These are phyloP conservation scores for Corvus moneduloides DNA, from an alignment of 2,113 vertebrate genomes.

Conservation along the genomic window DNA sequence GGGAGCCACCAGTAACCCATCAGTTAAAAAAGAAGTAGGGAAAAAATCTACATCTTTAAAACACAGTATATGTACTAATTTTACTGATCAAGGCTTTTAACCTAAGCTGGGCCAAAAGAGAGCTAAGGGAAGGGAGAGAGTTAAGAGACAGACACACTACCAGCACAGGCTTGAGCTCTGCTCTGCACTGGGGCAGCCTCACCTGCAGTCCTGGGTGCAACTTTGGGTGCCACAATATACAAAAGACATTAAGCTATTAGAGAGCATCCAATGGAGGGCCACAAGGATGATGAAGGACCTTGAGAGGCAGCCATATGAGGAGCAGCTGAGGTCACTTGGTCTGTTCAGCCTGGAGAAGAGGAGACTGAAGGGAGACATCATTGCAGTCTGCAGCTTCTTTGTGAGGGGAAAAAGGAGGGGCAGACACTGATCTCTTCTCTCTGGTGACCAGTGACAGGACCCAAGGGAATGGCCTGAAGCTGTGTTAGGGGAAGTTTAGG, in stretches of 20 bases:
- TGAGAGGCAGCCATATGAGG: neutral
- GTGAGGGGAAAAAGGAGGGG: neutral
- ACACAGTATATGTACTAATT: neutral
- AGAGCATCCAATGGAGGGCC: accelerated
- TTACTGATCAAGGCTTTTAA: neutral
- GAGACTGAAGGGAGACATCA: neutral
- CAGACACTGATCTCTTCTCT: neutral
- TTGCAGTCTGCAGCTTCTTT: neutral
- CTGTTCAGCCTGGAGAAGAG: neutral
- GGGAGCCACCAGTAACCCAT: neutral
- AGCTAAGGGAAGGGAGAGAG: neutral
- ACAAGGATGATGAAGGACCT: neutral
- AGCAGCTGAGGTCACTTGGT: neutral
- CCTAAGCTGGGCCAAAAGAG: neutral
- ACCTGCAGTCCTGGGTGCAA: neutral
- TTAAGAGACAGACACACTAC: neutral
- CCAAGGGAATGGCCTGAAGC: neutral
- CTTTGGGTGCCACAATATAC: neutral
- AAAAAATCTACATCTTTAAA: neutral
- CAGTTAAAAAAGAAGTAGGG: neutral
- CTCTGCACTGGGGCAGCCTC: neutral
- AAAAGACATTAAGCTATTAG: neutral
- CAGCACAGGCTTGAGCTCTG: neutral
- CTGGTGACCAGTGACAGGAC: neutral
- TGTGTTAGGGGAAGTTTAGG: neutral